Evolutionary conservation across 2,888 invertebrate species (phyloP).

Genomic region (Patella depressa): DNA sequence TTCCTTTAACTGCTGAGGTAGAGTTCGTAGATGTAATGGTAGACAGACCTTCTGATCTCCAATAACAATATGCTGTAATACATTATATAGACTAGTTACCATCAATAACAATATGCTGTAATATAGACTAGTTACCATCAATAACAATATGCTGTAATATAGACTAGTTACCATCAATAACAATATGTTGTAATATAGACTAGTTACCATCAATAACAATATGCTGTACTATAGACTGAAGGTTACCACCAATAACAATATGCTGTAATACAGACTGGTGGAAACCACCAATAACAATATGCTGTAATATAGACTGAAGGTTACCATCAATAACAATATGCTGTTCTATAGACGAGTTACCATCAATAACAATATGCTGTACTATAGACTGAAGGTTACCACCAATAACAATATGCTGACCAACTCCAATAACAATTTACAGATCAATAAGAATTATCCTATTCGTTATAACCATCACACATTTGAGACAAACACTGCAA

Average conservation of each 20-base stretch:
- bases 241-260: too few species aligned
- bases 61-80: slow-evolving; percentile 33
- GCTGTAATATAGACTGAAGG: neutral
- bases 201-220: neutral
- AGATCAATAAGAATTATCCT: too few species aligned
- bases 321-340: too few species aligned
- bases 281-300: too few species aligned
- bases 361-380: slow-evolving; percentile 7
- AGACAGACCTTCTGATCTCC: slow-evolving; percentile 45
- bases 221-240: neutral
- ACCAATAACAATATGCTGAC: slow-evolving; percentile 42
- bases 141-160: slow-evolving; percentile 28
- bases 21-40: slow-evolving; percentile 49
- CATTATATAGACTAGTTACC: slow-evolving; percentile 40
- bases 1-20: slow-evolving; percentile 49
- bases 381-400: neutral
- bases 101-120: slow-evolving; percentile 4
- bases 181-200: too few species aligned
- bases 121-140: too few species aligned
- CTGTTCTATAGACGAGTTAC: too few species aligned
- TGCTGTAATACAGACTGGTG: slow-evolving; percentile 20
- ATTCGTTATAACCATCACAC: too few species aligned
- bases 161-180: slow-evolving; percentile 35
- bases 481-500: too few species aligned
- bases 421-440: too few species aligned